These are phyloP conservation scores for Haliaeetus leucogaster DNA, from an alignment of 2,113 vertebrate genomes.

Conservation along the genomic window DNA sequence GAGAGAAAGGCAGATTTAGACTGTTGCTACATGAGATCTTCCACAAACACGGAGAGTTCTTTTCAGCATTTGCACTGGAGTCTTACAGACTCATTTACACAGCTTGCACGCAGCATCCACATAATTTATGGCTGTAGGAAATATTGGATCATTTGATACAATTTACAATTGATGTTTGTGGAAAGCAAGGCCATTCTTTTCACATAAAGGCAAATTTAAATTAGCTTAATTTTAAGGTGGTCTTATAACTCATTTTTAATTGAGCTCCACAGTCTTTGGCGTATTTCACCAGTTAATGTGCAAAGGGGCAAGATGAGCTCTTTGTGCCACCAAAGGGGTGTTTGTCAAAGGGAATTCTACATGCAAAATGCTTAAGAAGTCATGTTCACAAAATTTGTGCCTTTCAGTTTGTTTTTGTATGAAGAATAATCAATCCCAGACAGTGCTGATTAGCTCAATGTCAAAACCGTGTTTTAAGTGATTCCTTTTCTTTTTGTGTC, in stretches of 20 bases:
- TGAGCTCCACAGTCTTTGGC: not conserved
- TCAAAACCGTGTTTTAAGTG: not conserved
- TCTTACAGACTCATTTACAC: not conserved
- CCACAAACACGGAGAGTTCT: not conserved
- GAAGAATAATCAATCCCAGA: not conserved
- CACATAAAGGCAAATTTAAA: not conserved
- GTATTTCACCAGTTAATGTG: not conserved
- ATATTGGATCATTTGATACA: not conserved
- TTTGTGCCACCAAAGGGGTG: not conserved
- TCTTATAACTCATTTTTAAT: not conserved
- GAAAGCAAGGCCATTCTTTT: not conserved
- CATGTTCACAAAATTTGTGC: not conserved
- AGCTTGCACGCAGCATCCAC: not conserved
- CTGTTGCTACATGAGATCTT: not conserved
- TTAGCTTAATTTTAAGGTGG: not conserved
- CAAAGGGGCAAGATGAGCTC: not conserved
- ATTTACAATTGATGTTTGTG: not conserved
- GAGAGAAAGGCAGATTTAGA: not conserved
- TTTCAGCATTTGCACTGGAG: not conserved
- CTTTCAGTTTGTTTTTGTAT: not conserved
- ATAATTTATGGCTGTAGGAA: not conserved
- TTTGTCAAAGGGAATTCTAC: not conserved
- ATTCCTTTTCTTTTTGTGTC: not conserved
- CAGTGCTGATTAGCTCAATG: not conserved
- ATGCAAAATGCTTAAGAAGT: not conserved